phyloP scores from a whole-genome alignment of 2,113 vertebrate genomes.

The Tretioscincus oriximinensis region DNA sequence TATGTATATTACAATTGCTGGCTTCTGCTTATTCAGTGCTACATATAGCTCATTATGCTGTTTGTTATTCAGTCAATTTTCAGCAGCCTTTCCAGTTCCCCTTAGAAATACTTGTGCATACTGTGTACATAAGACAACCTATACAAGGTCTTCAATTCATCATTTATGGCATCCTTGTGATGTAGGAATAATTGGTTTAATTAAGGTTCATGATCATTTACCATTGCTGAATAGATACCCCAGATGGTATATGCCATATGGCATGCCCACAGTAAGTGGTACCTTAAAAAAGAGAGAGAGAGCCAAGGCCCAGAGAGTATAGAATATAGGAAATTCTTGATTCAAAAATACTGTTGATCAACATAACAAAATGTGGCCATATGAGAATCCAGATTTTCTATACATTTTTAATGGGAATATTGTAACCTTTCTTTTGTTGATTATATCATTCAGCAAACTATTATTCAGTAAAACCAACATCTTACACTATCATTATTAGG shows the following conservation, averaged over 20 bases:
- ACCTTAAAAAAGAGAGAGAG: constrained; percentile 17
- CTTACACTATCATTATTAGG: not conserved
- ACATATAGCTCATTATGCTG: not conserved
- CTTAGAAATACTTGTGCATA: constrained; percentile 1
- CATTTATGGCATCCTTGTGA: constrained; percentile 11
- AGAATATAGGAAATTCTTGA: not conserved
- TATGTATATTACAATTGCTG: no score
- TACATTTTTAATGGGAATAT: not conserved
- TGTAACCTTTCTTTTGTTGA: not conserved
- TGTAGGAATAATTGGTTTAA: constrained; percentile 36
- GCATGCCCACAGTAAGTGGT: not conserved
- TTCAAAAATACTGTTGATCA: not conserved
- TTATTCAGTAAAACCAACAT: not conserved
- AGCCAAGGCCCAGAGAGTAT: not conserved
- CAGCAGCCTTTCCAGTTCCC: not conserved
- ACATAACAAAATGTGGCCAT: not conserved
- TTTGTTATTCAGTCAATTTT: constrained; percentile 7
- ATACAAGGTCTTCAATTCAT: constrained; percentile 26
- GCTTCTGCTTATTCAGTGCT: not conserved
- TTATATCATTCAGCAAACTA: not conserved
- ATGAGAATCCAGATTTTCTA: no score
- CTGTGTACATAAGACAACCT: constrained; percentile 21
- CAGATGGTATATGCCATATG: constrained; percentile 35
- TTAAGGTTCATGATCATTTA: constrained; percentile 36
- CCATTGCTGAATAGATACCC: constrained; percentile 27